These are phyloP conservation scores for Tinamus guttatus DNA, from an alignment of 2,113 vertebrate species.

Conservation along the genomic window DNA sequence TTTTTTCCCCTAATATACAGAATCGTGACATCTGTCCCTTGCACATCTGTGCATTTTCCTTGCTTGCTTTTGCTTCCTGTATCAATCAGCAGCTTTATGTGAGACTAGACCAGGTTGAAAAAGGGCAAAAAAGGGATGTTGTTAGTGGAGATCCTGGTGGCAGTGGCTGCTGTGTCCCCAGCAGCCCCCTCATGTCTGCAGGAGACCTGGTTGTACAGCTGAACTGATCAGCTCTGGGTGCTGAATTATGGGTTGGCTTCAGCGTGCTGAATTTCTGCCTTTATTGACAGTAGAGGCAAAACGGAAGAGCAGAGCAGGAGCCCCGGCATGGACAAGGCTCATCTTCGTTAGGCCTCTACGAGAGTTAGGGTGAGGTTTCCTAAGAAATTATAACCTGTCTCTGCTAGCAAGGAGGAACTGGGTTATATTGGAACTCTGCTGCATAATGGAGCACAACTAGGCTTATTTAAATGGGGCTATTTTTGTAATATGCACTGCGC, in stretches of 20 bases:
- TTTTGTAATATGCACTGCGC: not conserved
- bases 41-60: fast-evolving
- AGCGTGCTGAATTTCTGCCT: conserved; percentile 38
- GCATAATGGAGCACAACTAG: not conserved
- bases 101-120: not conserved
- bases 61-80: not conserved
- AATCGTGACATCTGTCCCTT: not conserved
- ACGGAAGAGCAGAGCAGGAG: conserved; percentile 38
- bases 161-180: conserved; percentile 18
- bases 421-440: conserved; percentile 27
- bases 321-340: not conserved
- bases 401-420: conserved; percentile 29
- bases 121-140: not conserved
- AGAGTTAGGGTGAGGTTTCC: conserved; percentile 33
- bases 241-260: conserved; percentile 55
- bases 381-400: conserved; percentile 32
- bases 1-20: not conserved
- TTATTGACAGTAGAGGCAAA: conserved; percentile 15
- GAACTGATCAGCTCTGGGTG: conserved; percentile 62
- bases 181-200: conserved; percentile 38
- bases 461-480: conserved; percentile 29
- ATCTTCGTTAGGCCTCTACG: conserved; percentile 7
- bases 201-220: conserved; percentile 59
- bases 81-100: not conserved
- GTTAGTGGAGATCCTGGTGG: not conserved